These are phyloP conservation scores for Acrocyrtus sp. DNA, from an alignment of 2,888 invertebrate genomes.

Conservation along the genomic window DNA sequence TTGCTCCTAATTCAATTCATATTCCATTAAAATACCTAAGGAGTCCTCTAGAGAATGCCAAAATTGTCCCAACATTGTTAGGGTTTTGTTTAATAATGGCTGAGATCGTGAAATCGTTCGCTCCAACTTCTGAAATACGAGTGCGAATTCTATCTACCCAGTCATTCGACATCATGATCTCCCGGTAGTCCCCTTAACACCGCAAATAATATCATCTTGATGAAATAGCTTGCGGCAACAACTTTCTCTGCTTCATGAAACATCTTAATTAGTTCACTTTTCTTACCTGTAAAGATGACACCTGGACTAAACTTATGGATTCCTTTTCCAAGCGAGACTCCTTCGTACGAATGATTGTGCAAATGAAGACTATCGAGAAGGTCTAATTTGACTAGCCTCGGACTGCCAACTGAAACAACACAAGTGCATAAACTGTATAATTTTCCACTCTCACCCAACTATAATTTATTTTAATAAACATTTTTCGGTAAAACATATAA, in stretches of 20 bases:
- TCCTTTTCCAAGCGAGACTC: conserved; percentile 75
- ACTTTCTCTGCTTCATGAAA: not conserved
- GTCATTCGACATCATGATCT: conserved; percentile 63
- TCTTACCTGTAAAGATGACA: conserved; percentile 78
- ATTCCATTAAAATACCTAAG: conserved; percentile 71
- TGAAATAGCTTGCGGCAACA: too few relatives aligned
- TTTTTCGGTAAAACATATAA: not conserved
- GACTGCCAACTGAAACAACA: conserved; percentile 60
- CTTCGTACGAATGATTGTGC: conserved; percentile 79
- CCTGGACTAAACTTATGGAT: conserved; percentile 78
- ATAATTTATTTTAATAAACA: not conserved
- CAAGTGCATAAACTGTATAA: not conserved
- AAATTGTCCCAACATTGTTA: conserved; percentile 83
- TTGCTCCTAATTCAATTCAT: conserved; percentile 5
- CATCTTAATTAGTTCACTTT: too few relatives aligned
- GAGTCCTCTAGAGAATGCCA: conserved; percentile 83
- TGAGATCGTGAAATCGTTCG: conserved; percentile 74
- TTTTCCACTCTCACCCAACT: too few relatives aligned
- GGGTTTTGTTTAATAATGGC: conserved; percentile 82
- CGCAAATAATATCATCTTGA: too few relatives aligned
- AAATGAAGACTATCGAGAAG: conserved; percentile 82
- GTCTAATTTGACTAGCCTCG: conserved; percentile 72
- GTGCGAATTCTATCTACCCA: conserved; percentile 63
- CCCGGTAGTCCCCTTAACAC: conserved; percentile 62
- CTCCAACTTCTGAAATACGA: conserved; percentile 60